Base-by-base conservation (phyloP, 2,113 vertebrate genomes). In the Semnornis frantzii region DNA sequence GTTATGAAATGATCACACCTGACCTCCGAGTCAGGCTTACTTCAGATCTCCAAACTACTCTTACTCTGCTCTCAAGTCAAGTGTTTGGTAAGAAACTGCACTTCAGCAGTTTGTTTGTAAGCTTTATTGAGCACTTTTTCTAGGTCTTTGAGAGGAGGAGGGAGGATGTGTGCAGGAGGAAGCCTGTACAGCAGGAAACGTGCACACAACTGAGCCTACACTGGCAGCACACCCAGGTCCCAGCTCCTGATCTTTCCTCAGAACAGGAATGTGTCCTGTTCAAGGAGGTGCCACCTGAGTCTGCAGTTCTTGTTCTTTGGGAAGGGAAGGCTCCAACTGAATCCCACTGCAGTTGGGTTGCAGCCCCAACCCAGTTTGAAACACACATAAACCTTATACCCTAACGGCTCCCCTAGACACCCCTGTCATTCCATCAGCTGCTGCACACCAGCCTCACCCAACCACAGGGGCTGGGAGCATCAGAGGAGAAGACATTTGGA, bases 381-480 rank as follows among this genome's bases (percentile, higher is more conserved):
- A 34, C 6, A 8, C 2, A 82, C 90, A 68, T 7, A 75, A 20
- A 78, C 27, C 30, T 46, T 17, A 48, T 1, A 7, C 72, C 15
- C 65, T 42, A 34, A 62, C 14, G 39, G 17, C 30, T 4, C 57
- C 27, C n/a, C 19, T 28, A 19, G 50, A 20, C 24, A 17, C 31
- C n/a, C 14, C 42, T 34, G 3, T 34, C 50, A 44, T 48, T 63
- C 54, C 34, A 7, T 65, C 52, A 92, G 60, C 9, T 63, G 46
- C 8, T 19, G 46, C 20, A 21, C 39, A 52, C 37, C 50, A 50
- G 8, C 34, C 71, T 82, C 20, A 48, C 6, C 27, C 50, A 76
- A 8, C 1, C 2, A 7, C 1, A 6, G 0, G 0, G 8, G 15
- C 21, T 81, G 17, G 28, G 16, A 13, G 46, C 60, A 31, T 0